These are phyloP conservation scores for Streblospio benedicti DNA, from an alignment of 1,140 invertebrate species.

Conservation along the genomic window DNA sequence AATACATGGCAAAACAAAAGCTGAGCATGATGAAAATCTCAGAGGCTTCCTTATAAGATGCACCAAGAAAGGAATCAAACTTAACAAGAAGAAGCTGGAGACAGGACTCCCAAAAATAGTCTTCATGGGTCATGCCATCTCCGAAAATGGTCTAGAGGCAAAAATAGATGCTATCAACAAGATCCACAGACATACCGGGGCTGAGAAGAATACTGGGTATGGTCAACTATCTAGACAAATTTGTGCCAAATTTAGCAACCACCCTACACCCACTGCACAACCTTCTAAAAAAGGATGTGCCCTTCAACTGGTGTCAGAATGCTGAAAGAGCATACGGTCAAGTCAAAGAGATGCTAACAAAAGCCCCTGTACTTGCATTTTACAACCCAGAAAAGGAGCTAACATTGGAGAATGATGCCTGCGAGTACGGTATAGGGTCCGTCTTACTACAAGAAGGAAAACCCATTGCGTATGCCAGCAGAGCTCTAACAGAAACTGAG, in stretches of 20 bases:
- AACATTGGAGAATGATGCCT: constrained; percentile 26
- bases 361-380: constrained; percentile 23
- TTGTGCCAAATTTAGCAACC: constrained; percentile 11
- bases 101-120: not conserved
- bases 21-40: not conserved
- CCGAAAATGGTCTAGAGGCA: constrained; percentile 35
- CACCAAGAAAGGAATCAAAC: constrained; percentile 31
- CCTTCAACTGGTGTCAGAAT: not conserved
- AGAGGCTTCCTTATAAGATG: constrained; percentile 31
- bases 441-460: constrained; percentile 45
- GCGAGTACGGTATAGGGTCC: constrained; percentile 39
- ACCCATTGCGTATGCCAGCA: constrained; percentile 45
- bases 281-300: not conserved
- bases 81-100: constrained; percentile 35
- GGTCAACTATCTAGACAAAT: constrained; percentile 22
- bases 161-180: constrained; percentile 37
- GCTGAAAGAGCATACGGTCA: constrained; percentile 13
- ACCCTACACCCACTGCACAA: not conserved
- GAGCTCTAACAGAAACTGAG: constrained; percentile 41
- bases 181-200: constrained; percentile 16
- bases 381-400: constrained; percentile 22
- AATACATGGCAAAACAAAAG: not conserved
- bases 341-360: constrained; percentile 20
- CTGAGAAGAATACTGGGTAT: constrained; percentile 24
- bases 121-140: constrained; percentile 29